phyloP scores from a whole-genome alignment of 2,888 invertebrate species.

The Fissipunctia ypsillon region DNA sequence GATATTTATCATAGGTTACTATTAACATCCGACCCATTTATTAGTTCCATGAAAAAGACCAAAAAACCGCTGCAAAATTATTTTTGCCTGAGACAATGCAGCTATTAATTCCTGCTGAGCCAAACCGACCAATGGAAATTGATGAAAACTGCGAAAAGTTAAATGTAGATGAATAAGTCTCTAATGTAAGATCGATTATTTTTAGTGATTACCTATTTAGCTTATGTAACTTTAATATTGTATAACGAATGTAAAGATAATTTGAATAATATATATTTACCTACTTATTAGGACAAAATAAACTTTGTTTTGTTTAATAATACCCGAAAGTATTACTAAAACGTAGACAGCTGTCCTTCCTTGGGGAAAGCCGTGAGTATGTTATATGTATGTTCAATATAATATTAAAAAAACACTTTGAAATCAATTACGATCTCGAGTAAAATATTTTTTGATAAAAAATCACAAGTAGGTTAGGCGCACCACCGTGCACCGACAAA shows the following conservation, averaged over 20 bases:
- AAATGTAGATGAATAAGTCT: too few species aligned
- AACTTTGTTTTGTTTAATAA: slow-evolving; percentile 22
- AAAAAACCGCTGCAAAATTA: too few species aligned
- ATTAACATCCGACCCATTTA: too few species aligned
- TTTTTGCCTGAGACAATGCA: too few species aligned
- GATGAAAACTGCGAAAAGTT: too few species aligned
- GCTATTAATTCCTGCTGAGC: too few species aligned
- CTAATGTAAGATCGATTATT: too few species aligned
- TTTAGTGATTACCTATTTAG: too few species aligned
- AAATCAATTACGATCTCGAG: slow-evolving; percentile 20
- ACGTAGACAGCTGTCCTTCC: slow-evolving; percentile 21
- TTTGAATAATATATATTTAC: slow-evolving; percentile 15
- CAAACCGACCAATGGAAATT: too few species aligned
- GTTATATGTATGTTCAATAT: slow-evolving; percentile 18
- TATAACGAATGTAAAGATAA: slow-evolving; percentile 10
- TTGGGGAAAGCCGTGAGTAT: slow-evolving; percentile 19
- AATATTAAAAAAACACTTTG: slow-evolving; percentile 19
- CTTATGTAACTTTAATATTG: too few species aligned
- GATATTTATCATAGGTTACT: too few species aligned
- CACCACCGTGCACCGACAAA: slow-evolving; percentile 22
- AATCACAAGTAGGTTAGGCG: slow-evolving; percentile 19
- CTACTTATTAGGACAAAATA: slow-evolving; percentile 18
- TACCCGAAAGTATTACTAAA: slow-evolving; percentile 20
- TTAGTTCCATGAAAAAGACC: too few species aligned
- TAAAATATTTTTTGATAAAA: slow-evolving; percentile 21